Percentiles rank a stretch among this genome's conserved stretches.
Evolutionary conservation across 2,113 vertebrate species (phyloP).

Genomic region (Cromileptes altivelis): DNA sequence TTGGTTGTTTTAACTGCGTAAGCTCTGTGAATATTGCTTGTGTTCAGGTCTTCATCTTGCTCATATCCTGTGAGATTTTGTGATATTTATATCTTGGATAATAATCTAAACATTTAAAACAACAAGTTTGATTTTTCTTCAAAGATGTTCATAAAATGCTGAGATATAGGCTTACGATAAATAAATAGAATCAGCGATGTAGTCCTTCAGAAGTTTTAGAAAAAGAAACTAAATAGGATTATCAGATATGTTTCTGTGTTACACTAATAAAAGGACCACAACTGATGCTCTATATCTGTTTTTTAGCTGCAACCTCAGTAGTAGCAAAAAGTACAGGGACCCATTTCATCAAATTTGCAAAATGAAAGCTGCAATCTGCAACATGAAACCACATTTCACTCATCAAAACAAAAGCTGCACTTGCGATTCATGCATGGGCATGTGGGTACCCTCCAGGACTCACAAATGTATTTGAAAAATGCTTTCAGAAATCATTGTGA

Average conservation of each 20-base stretch:
- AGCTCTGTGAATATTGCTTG: no score
- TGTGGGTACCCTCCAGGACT: neutral
- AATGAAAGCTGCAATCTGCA: neutral
- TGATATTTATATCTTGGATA: no score
- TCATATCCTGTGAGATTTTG: no score
- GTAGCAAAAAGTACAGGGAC: neutral
- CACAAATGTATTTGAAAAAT: neutral
- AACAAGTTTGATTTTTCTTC: no score
- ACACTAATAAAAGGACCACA: no score
- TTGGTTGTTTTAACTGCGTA: no score
- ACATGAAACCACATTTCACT: neutral
- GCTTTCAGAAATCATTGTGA: neutral
- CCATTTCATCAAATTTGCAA: neutral
- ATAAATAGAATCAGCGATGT: no score
- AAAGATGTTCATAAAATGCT: no score
- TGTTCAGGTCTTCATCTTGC: no score
- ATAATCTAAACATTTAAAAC: no score
- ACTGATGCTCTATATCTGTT: neutral
- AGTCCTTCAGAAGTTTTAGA: neutral
- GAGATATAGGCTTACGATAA: no score
- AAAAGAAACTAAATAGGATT: neutral
- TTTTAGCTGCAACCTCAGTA: neutral
- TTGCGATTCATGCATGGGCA: neutral
- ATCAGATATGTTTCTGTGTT: neutral
- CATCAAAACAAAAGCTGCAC: neutral